A percentile compares a stretch with the other conserved stretches of the same genome.
These are phyloP conservation scores for Vidua chalybeata DNA, from an alignment of 2,113 vertebrate genomes.

Conservation along the genomic window DNA sequence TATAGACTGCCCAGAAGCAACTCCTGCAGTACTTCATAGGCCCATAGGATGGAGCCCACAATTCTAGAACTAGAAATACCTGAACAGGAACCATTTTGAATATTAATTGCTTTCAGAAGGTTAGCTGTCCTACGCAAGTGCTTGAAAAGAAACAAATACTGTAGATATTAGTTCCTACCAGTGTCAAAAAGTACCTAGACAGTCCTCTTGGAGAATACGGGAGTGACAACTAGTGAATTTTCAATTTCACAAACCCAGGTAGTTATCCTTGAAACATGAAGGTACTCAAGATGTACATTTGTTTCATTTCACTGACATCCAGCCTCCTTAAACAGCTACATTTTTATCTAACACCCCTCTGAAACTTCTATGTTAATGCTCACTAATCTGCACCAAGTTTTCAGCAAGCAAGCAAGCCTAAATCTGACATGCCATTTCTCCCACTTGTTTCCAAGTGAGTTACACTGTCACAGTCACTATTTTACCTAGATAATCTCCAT, in stretches of 20 bases:
- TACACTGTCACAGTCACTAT: neutral
- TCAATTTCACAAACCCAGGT: neutral
- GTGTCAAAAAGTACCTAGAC: neutral
- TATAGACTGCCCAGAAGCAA: fast-evolving
- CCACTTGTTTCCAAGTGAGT: neutral
- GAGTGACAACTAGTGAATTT: neutral
- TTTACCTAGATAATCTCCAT: neutral
- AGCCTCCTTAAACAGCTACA: neutral
- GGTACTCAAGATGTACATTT: neutral
- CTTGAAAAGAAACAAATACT: neutral
- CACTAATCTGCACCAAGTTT: neutral
- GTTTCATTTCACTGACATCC: neutral
- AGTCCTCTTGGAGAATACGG: neutral
- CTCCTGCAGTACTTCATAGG: neutral
- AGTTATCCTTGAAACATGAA: neutral
- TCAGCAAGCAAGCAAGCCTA: neutral
- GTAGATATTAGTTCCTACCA: neutral
- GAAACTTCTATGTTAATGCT: neutral
- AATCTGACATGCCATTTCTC: neutral
- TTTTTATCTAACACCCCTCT: neutral
- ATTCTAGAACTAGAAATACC: neutral
- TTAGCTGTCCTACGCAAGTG: neutral
- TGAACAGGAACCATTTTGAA: neutral
- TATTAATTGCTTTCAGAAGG: neutral
- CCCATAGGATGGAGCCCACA: constrained; percentile 14